A percentile compares a stretch with the other conserved stretches of the same genome.
These are phyloP conservation scores for Mobula birostris DNA, from an alignment of 2,113 vertebrate species.

Conservation along the genomic window DNA sequence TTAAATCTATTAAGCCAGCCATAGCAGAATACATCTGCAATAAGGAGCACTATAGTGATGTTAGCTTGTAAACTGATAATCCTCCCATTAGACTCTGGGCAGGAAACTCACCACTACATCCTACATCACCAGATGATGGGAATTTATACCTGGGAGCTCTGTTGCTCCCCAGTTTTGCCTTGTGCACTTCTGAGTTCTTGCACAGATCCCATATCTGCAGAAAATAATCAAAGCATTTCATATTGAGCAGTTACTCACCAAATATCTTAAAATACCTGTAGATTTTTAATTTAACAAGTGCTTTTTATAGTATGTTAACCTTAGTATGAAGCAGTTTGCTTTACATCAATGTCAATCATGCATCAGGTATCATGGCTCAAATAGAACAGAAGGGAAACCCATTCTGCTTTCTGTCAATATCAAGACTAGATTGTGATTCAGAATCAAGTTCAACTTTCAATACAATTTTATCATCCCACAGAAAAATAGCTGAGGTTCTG, in stretches of 20 bases:
- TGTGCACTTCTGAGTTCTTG: constrained; percentile 91
- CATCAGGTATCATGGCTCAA: background rate
- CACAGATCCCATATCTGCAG: constrained; percentile 94
- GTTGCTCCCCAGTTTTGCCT: constrained; percentile 91
- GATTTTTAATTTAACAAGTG: background rate
- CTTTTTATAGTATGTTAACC: too few species aligned
- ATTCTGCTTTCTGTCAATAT: background rate
- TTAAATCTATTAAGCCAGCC: constrained; percentile 54
- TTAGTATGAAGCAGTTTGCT: background rate
- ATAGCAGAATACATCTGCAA: constrained; percentile 52
- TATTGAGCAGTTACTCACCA: constrained; percentile 9
- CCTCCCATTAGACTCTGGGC: constrained; percentile 60
- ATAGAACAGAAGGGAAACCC: background rate
- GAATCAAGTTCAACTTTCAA: background rate
- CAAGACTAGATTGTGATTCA: background rate
- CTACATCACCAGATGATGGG: constrained; percentile 74
- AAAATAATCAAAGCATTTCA: constrained; percentile 76
- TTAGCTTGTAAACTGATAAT: constrained; percentile 58
- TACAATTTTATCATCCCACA: background rate
- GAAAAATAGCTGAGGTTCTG: background rate
- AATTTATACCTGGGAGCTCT: constrained; percentile 81
- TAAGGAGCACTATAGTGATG: constrained; percentile 51
- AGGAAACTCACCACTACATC: constrained; percentile 85
- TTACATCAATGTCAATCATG: background rate
- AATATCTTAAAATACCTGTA: background rate